Conservation (phyloP, 2,888 invertebrate genomes). For the Nomada lathburiana region DNA sequence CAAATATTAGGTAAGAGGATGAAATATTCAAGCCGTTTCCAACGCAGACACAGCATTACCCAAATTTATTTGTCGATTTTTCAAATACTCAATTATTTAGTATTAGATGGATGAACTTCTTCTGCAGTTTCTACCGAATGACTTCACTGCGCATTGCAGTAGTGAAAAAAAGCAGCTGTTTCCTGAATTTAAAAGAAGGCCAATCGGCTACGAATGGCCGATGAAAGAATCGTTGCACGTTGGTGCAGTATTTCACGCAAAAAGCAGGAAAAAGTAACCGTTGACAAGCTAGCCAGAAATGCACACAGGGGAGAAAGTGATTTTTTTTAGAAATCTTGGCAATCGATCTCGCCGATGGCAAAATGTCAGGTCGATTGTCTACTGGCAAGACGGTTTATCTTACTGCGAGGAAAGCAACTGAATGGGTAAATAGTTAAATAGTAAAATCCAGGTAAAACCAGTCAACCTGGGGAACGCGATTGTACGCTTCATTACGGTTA, state of each 20-base stretch:
- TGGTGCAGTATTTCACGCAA: conserved; percentile 49
- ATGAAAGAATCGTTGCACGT: conserved; percentile 54
- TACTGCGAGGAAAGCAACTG: conserved; percentile 2
- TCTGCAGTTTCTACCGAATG: background rate
- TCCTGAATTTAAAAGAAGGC: conserved; percentile 10
- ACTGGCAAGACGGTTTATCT: conserved; percentile 29
- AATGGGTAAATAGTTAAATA: conserved; percentile 30
- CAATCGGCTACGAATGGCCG: conserved; percentile 1
- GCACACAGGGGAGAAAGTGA: conserved; percentile 49
- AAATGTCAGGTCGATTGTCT: conserved; percentile 22
- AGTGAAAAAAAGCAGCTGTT: conserved; percentile 5
- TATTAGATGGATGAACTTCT: too few species aligned
- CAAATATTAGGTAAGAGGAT: background rate
- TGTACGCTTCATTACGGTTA: conserved; percentile 30
- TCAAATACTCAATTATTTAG: too few species aligned
- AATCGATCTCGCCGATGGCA: conserved; percentile 56
- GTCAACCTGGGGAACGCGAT: conserved; percentile 9
- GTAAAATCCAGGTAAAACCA: conserved; percentile 24
- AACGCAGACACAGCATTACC: too few species aligned
- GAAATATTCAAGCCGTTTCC: conserved; percentile 1
- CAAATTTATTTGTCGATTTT: too few species aligned
- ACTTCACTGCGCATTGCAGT: too few species aligned
- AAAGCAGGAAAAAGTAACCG: conserved; percentile 49
- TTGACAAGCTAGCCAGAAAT: conserved; percentile 1
- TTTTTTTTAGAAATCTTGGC: conserved; percentile 59